These are phyloP conservation scores for Notechis scutatus DNA, from an alignment of 2,113 vertebrate genomes.

Conservation along the genomic window DNA sequence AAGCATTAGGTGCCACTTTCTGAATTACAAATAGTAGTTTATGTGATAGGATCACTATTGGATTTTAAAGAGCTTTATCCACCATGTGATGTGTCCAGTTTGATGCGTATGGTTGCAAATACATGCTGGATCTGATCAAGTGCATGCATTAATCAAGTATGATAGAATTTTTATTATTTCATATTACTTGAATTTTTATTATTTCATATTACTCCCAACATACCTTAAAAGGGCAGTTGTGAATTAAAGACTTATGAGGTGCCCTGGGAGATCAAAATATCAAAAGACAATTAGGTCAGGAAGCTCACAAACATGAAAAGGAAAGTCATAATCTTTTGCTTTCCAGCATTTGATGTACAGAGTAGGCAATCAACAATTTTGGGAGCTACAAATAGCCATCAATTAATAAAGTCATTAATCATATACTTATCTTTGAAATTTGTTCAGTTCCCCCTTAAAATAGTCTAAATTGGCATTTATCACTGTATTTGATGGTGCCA, in stretches of 20 bases:
- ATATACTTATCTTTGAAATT: not conserved
- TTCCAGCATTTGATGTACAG: not conserved
- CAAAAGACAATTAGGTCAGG: not conserved
- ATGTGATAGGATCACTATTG: not conserved
- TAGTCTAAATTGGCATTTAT: not conserved
- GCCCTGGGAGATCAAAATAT: not conserved
- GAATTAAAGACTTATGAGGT: not conserved
- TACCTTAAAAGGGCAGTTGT: not conserved
- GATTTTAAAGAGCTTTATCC: not conserved
- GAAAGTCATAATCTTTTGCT: not conserved
- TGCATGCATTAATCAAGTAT: not conserved
- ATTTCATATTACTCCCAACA: not conserved
- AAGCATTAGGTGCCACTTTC: not conserved
- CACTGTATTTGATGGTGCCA: not conserved
- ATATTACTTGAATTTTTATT: not conserved
- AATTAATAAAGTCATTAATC: not conserved
- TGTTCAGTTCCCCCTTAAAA: not conserved
- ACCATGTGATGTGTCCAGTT: not conserved
- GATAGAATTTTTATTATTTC: too few relatives aligned
- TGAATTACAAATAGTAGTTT: not conserved
- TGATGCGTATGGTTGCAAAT: not conserved
- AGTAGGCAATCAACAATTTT: not conserved
- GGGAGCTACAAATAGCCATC: not conserved
- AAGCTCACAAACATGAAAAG: not conserved
- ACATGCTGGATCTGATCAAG: not conserved